Evolutionary conservation across 2,797 vertebrate genomes (phyloP).

Genomic region (Thunnus albacares): DNA sequence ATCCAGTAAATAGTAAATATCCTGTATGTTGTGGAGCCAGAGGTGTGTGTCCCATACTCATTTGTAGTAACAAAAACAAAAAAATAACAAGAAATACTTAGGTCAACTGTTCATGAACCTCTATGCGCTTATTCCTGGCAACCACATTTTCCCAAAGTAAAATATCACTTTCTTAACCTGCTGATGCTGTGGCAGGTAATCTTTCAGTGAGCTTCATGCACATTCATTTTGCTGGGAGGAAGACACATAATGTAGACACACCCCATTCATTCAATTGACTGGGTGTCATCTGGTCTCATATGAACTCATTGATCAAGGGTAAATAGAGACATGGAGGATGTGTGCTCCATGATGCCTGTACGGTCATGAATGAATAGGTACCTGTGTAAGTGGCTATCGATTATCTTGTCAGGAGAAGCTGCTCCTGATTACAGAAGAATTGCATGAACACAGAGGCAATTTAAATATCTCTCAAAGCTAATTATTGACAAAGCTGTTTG

Average conservation of each 20-base stretch:
- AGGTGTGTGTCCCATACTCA: background rate
- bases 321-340: conserved; percentile 56
- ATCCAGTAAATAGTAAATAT: background rate
- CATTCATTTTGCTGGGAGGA: conserved; percentile 32
- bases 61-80: background rate
- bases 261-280: conserved; percentile 43
- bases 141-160: background rate
- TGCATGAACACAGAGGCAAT: conserved; percentile 42
- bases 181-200: conserved; percentile 33
- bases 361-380: conserved; percentile 54
- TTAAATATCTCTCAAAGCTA: conserved; percentile 48
- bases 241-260: conserved; percentile 12
- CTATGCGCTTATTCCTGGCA: background rate
- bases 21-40: background rate
- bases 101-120: background rate
- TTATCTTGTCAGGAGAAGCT: conserved; percentile 62
- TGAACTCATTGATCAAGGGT: conserved; percentile 63
- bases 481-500: conserved; percentile 54
- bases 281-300: conserved; percentile 26
- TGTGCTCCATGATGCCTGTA: conserved; percentile 40
- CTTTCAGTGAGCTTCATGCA: background rate
- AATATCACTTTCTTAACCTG: conserved; percentile 14
- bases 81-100: background rate
- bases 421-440: conserved; percentile 42
- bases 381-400: conserved; percentile 65